Conservation (phyloP, 2,888 invertebrate genomes). For the Pegoplata infirma region DNA sequence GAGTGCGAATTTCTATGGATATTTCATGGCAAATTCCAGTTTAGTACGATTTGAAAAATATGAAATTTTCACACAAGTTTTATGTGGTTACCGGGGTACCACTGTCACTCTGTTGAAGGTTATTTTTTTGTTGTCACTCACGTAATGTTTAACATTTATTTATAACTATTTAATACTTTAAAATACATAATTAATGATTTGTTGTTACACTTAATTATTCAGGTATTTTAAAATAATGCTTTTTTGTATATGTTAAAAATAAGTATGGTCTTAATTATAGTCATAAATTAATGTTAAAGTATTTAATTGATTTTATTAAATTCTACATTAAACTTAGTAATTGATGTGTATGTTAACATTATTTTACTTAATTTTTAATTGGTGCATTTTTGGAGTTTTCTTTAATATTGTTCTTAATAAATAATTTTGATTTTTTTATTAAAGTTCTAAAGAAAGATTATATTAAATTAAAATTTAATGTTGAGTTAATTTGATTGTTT, state of each 20-base stretch:
- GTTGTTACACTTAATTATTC: conserved; percentile 35
- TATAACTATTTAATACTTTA: too few species aligned
- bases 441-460: not conserved
- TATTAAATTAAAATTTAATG: not conserved
- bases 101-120: too few species aligned
- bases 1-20: too few species aligned
- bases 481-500: conserved; percentile 5
- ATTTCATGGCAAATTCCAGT: too few species aligned
- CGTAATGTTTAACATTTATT: not conserved
- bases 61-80: too few species aligned
- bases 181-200: not conserved
- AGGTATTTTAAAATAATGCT: conserved; percentile 51
- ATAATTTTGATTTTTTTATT: conserved; percentile 19
- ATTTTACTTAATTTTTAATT: conserved; percentile 44
- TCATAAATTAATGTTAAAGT: not conserved
- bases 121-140: too few species aligned
- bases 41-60: too few species aligned
- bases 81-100: too few species aligned
- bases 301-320: not conserved
- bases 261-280: conserved; percentile 1
- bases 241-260: conserved; percentile 23
- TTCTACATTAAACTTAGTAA: conserved; percentile 48
- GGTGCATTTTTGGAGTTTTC: conserved; percentile 52
- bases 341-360: conserved; percentile 61
- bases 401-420: conserved; percentile 15